These are phyloP conservation scores for Isoperla grammatica DNA, from an alignment of 2,888 invertebrate genomes.

Conservation along the genomic window DNA sequence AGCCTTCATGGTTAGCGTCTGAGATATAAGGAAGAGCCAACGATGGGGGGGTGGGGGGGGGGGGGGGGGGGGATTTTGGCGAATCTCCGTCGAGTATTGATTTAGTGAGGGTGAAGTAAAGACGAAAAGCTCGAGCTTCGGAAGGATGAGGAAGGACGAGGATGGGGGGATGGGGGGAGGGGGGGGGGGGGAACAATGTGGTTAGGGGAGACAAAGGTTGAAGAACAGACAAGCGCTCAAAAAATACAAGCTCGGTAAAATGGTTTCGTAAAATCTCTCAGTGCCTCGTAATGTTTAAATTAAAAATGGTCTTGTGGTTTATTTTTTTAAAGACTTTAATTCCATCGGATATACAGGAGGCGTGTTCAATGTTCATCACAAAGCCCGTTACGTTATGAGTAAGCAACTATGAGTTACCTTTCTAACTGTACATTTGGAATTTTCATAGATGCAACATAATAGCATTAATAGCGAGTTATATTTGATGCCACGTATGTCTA, in stretches of 20 bases:
- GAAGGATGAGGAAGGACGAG: constrained; percentile 15
- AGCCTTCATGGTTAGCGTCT: constrained; percentile 2
- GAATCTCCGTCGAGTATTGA: constrained; percentile 20
- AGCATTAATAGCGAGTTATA: too few species aligned
- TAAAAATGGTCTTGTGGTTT: too few species aligned
- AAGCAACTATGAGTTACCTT: too few species aligned
- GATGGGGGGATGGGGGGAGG: constrained; percentile 8
- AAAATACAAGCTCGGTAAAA: not conserved
- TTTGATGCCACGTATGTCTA: too few species aligned
- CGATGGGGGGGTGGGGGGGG: not conserved
- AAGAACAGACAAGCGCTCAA: constrained; percentile 5
- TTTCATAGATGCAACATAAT: too few species aligned
- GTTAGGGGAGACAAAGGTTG: constrained; percentile 9
- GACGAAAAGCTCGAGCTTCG: constrained; percentile 13
- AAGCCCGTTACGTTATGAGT: too few species aligned
- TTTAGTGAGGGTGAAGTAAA: constrained; percentile 18
- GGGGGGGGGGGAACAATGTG: not conserved
- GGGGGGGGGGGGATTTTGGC: constrained; percentile 15
- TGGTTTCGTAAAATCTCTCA: too few species aligned
- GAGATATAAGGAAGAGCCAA: constrained; percentile 11
- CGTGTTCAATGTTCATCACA: not conserved
- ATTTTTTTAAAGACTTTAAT: too few species aligned
- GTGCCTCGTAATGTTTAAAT: too few species aligned
- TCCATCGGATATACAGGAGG: not conserved
- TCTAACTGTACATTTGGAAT: too few species aligned